Evolutionary conservation across 2,113 vertebrate species (phyloP).

Genomic region (Rhinolophus sinicus): DNA sequence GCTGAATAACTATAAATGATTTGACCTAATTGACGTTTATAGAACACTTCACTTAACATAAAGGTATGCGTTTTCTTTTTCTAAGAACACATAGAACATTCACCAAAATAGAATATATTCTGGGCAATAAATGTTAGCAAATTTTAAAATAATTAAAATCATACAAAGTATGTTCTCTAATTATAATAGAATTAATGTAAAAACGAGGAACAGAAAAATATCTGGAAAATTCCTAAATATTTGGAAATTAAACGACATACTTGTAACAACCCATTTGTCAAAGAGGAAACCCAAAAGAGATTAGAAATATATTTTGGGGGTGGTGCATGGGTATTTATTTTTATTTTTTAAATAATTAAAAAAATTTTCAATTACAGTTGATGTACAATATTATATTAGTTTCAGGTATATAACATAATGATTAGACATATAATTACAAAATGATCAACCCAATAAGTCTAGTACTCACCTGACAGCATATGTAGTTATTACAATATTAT

Average conservation of each 20-base stretch:
- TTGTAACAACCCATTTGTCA: neutral
- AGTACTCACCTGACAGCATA: too few species aligned
- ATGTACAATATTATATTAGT: neutral
- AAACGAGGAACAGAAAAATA: neutral
- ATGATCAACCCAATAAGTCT: too few species aligned
- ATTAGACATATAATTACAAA: neutral
- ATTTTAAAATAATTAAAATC: neutral
- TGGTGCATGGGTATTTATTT: neutral
- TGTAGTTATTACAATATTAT: too few species aligned
- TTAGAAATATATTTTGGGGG: neutral
- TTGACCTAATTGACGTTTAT: neutral
- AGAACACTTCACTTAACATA: neutral
- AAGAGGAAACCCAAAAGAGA: neutral
- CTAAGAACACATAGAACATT: neutral
- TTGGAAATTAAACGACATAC: neutral
- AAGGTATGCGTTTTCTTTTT: neutral
- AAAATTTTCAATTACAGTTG: neutral
- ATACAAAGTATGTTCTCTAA: neutral
- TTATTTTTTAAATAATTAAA: neutral
- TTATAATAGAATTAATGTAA: neutral
- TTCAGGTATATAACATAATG: neutral
- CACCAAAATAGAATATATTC: neutral
- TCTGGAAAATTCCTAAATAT: neutral
- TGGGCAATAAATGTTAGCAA: neutral
- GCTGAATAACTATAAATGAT: neutral